Conservation (phyloP, 1,140 invertebrate species). For the Dolichoris vasculosae region DNA sequence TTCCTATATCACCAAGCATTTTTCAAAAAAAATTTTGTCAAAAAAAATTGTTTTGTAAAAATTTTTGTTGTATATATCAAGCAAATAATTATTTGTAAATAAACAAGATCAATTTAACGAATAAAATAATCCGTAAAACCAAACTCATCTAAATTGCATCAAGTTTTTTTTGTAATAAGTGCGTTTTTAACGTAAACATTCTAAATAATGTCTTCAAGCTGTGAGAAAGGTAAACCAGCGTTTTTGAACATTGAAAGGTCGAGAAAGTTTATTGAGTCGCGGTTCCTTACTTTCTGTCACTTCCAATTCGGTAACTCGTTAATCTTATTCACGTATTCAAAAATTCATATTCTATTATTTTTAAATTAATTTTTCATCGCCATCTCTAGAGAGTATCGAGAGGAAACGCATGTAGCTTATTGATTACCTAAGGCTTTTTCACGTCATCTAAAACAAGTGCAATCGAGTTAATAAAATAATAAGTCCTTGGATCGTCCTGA, state of each 20-base stretch:
- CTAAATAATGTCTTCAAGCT: slow-evolving; percentile 10
- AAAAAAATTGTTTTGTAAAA: too few relatives aligned
- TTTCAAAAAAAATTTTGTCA: too few relatives aligned
- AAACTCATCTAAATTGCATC: neutral
- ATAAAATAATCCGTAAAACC: neutral
- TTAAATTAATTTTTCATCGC: slow-evolving; percentile 17
- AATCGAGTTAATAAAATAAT: neutral
- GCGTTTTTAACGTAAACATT: neutral
- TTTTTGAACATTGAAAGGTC: neutral
- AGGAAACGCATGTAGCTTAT: neutral
- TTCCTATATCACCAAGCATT: too few relatives aligned
- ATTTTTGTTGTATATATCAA: too few relatives aligned
- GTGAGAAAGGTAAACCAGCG: neutral
- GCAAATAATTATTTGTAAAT: neutral
- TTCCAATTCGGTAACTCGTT: neutral
- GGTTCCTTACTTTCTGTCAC: neutral
- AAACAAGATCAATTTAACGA: neutral
- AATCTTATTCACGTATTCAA: neutral
- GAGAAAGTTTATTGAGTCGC: neutral
- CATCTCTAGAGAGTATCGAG: too few relatives aligned
- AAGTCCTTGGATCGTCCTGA: neutral
- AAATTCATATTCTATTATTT: slow-evolving; percentile 1
- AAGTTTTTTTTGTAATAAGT: neutral
- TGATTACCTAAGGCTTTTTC: neutral
- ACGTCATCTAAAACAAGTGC: neutral